Evolutionary conservation across 1,140 invertebrate species (phyloP).

Genomic region (Micrasema longulum): DNA sequence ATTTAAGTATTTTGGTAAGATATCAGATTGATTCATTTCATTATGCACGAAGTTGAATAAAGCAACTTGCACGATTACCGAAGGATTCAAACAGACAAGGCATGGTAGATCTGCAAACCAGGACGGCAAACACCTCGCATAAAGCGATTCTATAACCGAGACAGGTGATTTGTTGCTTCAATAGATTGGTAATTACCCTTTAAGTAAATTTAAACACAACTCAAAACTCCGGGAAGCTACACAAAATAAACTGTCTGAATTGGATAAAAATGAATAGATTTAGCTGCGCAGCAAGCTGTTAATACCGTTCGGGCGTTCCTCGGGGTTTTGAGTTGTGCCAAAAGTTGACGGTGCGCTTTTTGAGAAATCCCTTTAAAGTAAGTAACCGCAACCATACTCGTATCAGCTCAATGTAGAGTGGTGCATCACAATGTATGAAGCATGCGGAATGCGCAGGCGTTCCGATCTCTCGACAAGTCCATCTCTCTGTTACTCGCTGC

Average conservation of each 20-base stretch:
- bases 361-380: background rate
- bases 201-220: conserved; percentile 4
- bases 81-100: background rate
- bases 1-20: conserved; percentile 11
- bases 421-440: conserved; percentile 53
- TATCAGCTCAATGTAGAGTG: conserved; percentile 49
- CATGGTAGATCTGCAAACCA: conserved; percentile 14
- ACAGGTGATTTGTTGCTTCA: conserved; percentile 33
- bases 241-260: background rate
- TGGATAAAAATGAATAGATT: too few relatives aligned
- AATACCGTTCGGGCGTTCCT: background rate
- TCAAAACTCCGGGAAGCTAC: background rate
- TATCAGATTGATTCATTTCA: conserved; percentile 1
- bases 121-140: conserved; percentile 17
- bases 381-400: background rate
- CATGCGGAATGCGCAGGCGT: conserved; percentile 46
- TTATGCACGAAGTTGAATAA: conserved; percentile 26
- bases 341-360: background rate
- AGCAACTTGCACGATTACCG: background rate
- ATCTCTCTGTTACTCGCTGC: conserved; percentile 39
- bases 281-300: too few relatives aligned
- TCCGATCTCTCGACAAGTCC: background rate
- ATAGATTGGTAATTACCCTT: conserved; percentile 27
- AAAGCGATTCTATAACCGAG: conserved; percentile 1
- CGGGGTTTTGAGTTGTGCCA: background rate